Evolutionary conservation across 2,888 invertebrate genomes (phyloP), one percentile per base, ranked within the genome.

Genomic region (Aplocera efformata): DNA sequence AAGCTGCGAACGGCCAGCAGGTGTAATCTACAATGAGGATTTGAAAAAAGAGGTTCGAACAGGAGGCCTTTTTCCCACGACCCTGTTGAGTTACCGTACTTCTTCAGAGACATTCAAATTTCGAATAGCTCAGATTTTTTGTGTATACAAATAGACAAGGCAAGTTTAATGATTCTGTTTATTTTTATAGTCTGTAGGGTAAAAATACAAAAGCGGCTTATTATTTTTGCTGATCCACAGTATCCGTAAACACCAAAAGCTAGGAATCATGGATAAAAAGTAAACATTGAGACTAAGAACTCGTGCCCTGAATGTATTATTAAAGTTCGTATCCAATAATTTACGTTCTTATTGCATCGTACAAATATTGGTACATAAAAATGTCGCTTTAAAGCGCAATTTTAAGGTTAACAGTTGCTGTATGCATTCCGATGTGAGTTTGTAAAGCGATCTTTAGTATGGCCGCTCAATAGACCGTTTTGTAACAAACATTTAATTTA

Each of bases 41-140:
- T 84, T 79, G 79, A 81, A 83, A 81, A 83, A 83, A 78, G 76
- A 77, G 72, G 68, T 72, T 69, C 67, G 76, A 82, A 79, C 85
- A 85, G 86, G 72, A 85, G 86, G 85, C 85, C 75, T 79, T 83
- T 82, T 88, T 86, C 86, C 86, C 86, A 88, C 86, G 86, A 72
- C 79, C 76, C 71, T 71, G 75, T 73, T 72, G 76, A 75, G 40
- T 40, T 40, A 32, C 38, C 38, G 31, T 72, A 72, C 74, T 39
- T 27, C 25, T 37, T 30, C 11, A 22, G 47, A 49, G 47, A 53
- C 50, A 50, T 80, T 79, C 68, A 66, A 74, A 66, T 70, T 73
- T 75, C 55, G 67, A 75, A 45, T 36, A 35, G 23, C 27, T 32
- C 10, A 25, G 6, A 7, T 20, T 11, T 29, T 17, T 17, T 17